Percentiles rank a stretch among this genome's conserved stretches.
Conservation (phyloP, 2,888 invertebrate genomes). For the Macaria notata region DNA sequence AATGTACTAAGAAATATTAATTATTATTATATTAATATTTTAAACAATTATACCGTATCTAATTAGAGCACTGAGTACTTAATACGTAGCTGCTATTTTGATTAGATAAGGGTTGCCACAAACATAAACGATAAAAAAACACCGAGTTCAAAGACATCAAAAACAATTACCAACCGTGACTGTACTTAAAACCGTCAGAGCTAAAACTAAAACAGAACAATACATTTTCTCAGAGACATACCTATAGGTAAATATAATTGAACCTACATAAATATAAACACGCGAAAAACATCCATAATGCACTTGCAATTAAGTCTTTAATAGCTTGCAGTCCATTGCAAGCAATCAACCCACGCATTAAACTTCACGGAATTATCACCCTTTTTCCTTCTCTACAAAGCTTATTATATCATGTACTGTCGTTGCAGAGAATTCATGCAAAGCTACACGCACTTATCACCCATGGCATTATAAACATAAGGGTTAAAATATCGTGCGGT, state of each 20-base stretch:
- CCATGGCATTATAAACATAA: not conserved
- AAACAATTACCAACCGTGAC: not conserved
- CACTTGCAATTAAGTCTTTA: not conserved
- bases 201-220: constrained; percentile 3
- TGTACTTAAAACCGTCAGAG: not conserved
- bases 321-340: too few species aligned
- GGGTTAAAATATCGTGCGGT: constrained; percentile 4
- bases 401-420: too few species aligned
- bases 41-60: too few species aligned
- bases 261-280: too few species aligned
- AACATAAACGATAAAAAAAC: not conserved
- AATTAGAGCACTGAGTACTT: too few species aligned
- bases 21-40: too few species aligned
- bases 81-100: too few species aligned
- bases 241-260: not conserved
- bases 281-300: not conserved
- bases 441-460: too few species aligned
- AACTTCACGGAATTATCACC: not conserved
- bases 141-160: constrained; percentile 3
- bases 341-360: too few species aligned
- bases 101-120: too few species aligned
- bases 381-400: constrained; percentile 6
- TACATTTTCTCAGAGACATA: constrained; percentile 5
- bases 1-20: too few species aligned
- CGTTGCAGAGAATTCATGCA: too few species aligned